Evolutionary conservation across 1,140 invertebrate species (phyloP).

Genomic region (Zaprionus taronus): DNA sequence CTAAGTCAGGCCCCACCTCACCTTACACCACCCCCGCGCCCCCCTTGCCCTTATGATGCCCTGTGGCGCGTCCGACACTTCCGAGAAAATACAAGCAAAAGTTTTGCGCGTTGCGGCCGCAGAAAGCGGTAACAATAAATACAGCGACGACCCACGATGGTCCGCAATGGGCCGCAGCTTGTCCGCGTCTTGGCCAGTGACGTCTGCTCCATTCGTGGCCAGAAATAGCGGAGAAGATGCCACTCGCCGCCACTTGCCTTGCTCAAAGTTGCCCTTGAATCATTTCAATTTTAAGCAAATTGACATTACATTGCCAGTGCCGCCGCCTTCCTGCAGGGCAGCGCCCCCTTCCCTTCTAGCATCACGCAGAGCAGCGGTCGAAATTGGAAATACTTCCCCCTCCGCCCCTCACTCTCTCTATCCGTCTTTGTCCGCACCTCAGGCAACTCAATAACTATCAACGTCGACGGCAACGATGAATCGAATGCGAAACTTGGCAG

Average conservation of each 20-base stretch:
- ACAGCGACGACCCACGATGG: constrained; percentile 27
- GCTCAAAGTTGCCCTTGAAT: constrained; percentile 69
- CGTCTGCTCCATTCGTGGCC: constrained; percentile 46
- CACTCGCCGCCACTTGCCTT: constrained; percentile 19
- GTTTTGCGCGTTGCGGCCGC: constrained; percentile 65
- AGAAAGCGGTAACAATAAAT: constrained; percentile 76
- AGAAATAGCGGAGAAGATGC: constrained; percentile 52
- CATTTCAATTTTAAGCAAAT: constrained; percentile 78
- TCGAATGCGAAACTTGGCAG: constrained; percentile 61
- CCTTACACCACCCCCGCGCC: not conserved
- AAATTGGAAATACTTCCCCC: constrained; percentile 48
- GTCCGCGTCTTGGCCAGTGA: constrained; percentile 48
- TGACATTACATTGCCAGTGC: constrained; percentile 73
- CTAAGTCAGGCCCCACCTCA: constrained; percentile 1
- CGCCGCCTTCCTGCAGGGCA: constrained; percentile 42
- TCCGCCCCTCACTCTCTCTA: not conserved
- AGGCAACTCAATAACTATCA: constrained; percentile 76
- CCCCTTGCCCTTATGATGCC: too few relatives aligned
- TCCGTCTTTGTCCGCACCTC: constrained; percentile 20
- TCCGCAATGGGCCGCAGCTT: constrained; percentile 40
- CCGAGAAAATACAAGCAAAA: constrained; percentile 51
- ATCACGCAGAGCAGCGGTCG: constrained; percentile 22
- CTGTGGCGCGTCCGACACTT: constrained; percentile 16
- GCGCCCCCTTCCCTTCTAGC: not conserved
- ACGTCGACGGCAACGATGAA: constrained; percentile 54